These are phyloP conservation scores for Zeuzera pyrina DNA, from an alignment of 2,888 invertebrate species.

Conservation along the genomic window DNA sequence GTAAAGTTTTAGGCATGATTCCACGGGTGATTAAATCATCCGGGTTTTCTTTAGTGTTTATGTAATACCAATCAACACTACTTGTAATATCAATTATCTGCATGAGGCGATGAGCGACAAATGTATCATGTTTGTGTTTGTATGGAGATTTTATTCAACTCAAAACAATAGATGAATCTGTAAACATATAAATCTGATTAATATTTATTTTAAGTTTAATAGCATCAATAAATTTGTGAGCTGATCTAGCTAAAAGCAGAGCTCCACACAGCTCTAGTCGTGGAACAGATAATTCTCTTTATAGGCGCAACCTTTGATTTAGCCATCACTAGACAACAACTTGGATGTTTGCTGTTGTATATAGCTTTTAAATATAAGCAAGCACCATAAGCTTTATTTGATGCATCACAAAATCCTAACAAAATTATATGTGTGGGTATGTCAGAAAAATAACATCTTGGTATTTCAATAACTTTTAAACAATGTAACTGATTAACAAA, in stretches of 20 bases:
- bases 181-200: slow-evolving; percentile 5
- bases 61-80: slow-evolving; percentile 3
- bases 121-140: slow-evolving; percentile 3
- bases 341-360: neutral
- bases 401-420: slow-evolving; percentile 1
- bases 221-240: slow-evolving; percentile 1
- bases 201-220: slow-evolving; percentile 1
- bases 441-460: neutral
- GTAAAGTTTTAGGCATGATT: neutral
- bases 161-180: slow-evolving; percentile 9
- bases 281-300: neutral
- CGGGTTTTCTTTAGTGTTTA: slow-evolving; percentile 8
- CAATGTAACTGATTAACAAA: neutral
- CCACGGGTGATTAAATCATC: slow-evolving; percentile 7
- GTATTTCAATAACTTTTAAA: slow-evolving; percentile 1
- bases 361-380: neutral
- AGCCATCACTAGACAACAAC: neutral
- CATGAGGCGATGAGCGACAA: slow-evolving; percentile 4
- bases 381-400: neutral
- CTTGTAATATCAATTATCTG: slow-evolving; percentile 3
- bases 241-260: neutral
- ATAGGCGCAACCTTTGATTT: slow-evolving; percentile 3
- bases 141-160: slow-evolving; percentile 10
- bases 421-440: neutral
- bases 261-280: slow-evolving; percentile 1